These are phyloP conservation scores for Cathartes aura DNA, from an alignment of 2,113 vertebrate species.

Conservation along the genomic window DNA sequence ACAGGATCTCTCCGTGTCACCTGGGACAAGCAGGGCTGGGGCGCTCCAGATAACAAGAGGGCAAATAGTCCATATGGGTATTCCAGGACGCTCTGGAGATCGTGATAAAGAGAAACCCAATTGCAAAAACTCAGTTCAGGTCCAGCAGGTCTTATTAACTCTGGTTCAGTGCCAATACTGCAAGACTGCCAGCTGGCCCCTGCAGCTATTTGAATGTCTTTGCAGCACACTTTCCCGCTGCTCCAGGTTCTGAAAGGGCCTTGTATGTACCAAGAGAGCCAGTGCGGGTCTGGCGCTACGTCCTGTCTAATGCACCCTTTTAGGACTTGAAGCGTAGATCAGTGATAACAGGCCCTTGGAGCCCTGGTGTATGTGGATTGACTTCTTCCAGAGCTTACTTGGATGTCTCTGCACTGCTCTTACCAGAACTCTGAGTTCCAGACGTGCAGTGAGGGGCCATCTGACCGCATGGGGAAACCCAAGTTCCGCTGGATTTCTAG, in stretches of 20 bases:
- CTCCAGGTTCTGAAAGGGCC: slow-evolving; percentile 13
- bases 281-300: not conserved
- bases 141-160: slow-evolving; percentile 23
- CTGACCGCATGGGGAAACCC: not conserved
- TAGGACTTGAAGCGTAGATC: not conserved
- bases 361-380: not conserved
- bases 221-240: not conserved
- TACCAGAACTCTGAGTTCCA: not conserved
- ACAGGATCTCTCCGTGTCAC: not conserved
- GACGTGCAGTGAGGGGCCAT: not conserved
- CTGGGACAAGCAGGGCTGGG: not conserved
- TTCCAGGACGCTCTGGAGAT: not conserved
- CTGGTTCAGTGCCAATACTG: not conserved
- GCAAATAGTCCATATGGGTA: not conserved
- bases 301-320: not conserved
- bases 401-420: not conserved
- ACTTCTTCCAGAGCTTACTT: not conserved
- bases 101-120: not conserved
- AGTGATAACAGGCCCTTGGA: not conserved
- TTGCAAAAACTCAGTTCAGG: not conserved
- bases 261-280: not conserved
- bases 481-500: fast-evolving
- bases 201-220: not conserved
- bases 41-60: not conserved
- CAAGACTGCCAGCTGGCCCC: slow-evolving; percentile 15